These are phyloP conservation scores for Zaprionus vittiger DNA, from an alignment of 1,140 invertebrate genomes.

Conservation along the genomic window DNA sequence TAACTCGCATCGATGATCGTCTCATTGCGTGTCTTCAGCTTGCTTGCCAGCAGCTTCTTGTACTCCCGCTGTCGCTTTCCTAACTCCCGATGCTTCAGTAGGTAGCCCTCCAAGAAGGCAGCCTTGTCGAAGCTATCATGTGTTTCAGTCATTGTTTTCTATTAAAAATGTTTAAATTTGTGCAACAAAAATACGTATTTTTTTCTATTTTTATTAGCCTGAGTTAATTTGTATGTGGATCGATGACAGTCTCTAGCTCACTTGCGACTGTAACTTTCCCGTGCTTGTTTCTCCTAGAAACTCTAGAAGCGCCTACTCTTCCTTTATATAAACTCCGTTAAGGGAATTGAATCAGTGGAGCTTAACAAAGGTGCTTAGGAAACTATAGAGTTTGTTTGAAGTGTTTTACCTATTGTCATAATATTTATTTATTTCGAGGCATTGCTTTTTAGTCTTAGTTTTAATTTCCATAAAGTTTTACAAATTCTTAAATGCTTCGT, in stretches of 20 bases:
- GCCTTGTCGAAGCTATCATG: constrained; percentile 54
- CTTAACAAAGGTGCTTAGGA: background rate
- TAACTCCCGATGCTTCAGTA: constrained; percentile 72
- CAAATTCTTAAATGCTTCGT: background rate
- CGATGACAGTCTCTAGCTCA: constrained; percentile 6
- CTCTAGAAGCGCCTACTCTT: background rate
- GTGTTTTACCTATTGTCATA: no score
- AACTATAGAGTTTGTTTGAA: no score
- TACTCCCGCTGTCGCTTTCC: constrained; percentile 77
- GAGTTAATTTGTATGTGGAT: background rate
- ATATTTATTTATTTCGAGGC: no score
- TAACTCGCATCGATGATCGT: constrained; percentile 75
- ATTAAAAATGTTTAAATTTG: constrained; percentile 14
- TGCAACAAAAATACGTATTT: background rate
- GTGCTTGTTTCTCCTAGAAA: background rate
- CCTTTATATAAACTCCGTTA: background rate
- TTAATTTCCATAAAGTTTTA: background rate
- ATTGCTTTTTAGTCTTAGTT: background rate
- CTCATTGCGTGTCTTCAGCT: constrained; percentile 70
- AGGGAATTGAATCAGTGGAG: background rate
- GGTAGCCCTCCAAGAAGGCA: constrained; percentile 65
- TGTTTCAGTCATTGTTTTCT: constrained; percentile 40
- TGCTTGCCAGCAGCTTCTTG: constrained; percentile 72
- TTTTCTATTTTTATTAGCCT: background rate
- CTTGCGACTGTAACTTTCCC: background rate